Evolutionary conservation across 2,113 vertebrate genomes (phyloP).

Genomic region (Paraplagusia blochii): DNA sequence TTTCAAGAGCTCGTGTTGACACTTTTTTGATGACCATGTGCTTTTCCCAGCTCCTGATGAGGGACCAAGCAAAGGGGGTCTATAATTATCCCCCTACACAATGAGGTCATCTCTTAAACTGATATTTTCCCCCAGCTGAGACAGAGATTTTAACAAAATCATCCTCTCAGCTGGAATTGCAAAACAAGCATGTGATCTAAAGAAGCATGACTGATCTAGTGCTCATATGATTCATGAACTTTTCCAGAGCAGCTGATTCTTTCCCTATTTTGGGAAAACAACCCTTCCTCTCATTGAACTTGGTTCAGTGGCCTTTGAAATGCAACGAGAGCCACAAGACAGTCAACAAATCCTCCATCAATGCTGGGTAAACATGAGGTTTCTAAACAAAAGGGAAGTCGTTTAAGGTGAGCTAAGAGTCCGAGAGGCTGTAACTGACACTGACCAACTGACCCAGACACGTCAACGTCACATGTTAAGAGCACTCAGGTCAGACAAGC

Average conservation of each 20-base stretch:
- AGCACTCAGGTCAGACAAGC: slow-evolving; percentile 43
- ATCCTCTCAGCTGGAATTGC: slow-evolving; percentile 2
- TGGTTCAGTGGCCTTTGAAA: slow-evolving; percentile 25
- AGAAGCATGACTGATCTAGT: slow-evolving; percentile 28
- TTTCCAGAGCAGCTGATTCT: slow-evolving; percentile 13
- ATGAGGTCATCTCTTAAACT: slow-evolving; percentile 41
- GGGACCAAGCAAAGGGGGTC: background rate
- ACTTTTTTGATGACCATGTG: slow-evolving; percentile 40
- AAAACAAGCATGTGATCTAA: slow-evolving; percentile 38
- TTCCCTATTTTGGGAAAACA: background rate
- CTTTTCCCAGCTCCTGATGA: slow-evolving; percentile 36
- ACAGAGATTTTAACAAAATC: slow-evolving; percentile 19
- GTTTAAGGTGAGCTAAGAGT: background rate
- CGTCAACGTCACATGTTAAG: slow-evolving; percentile 44
- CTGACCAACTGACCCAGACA: slow-evolving; percentile 48
- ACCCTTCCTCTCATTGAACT: slow-evolving; percentile 28
- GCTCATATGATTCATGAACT: slow-evolving; percentile 44
- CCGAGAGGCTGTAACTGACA: slow-evolving; percentile 25
- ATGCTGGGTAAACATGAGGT: slow-evolving; percentile 13
- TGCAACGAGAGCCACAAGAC: slow-evolving; percentile 4
- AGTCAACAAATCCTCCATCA: slow-evolving; percentile 30
- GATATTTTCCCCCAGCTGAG: background rate
- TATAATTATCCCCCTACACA: slow-evolving; percentile 16
- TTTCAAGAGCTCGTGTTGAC: background rate
- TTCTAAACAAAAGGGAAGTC: slow-evolving; percentile 29